Base-by-base conservation (phyloP, 2,113 vertebrate species). In the Phylloscopus trochiloides region DNA sequence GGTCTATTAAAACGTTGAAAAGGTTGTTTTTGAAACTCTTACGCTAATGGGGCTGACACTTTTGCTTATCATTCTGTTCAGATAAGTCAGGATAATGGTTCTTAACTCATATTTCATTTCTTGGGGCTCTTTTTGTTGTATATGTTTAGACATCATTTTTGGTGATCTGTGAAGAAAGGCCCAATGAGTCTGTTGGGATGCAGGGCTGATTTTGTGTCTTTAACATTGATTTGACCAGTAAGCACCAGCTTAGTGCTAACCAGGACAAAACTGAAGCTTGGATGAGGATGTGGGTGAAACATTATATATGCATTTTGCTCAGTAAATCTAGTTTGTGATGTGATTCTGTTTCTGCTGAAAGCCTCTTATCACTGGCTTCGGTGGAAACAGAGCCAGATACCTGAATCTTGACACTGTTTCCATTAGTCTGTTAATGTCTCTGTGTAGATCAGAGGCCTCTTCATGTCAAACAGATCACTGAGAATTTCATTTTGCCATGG, bases 271-370 rank as follows among this genome's bases (percentile, higher is more conserved):
- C 63, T 9, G 31, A 92, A 67, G 50, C 63, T 88, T 71, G 59
- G 32, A 17, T 93, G 83, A 94, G 75, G 88, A 93, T 92, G 75
- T 84, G 86, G 47, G 47, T 94, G 90, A 94, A 92, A 95, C 57
- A 57, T 63, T 54, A 71, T 43, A 71, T 40, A 59, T 16, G 14
- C 57, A 21, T 92, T 90, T 94, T 88, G n/a, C 48, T 92, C 54
- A 50, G 21, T 90, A 77, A 90, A 92, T 73, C 43, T 45, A 52
- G 63, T 86, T 43, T 80, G 81, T 79, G 92, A 71, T 2, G 19
- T 45, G 75, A 75, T 92, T 92, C 47, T 92, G 17, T 88, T 93
- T 92, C 85, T 93, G 28, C 72, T 92, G 86, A 94, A 86, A 91
- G 75, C 51, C 63, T 52, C 43, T 90, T 83, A 66, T 48, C 36